Percentiles rank a stretch among this genome's conserved stretches.
Conservation (phyloP, 2,113 vertebrate genomes). For the Microcebus ravelobensis region DNA sequence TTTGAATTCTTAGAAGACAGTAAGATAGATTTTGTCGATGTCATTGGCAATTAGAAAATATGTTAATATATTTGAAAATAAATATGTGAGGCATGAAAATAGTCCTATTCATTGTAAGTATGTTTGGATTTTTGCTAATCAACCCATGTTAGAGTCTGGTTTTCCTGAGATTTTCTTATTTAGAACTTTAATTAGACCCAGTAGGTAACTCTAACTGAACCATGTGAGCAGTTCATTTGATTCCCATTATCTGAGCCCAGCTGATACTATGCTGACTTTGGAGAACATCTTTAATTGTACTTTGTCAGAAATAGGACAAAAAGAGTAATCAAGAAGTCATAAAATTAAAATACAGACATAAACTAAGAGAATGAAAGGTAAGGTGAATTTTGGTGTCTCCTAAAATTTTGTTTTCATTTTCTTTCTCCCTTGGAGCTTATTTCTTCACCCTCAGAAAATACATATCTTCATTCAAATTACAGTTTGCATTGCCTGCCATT, state of each 20-base stretch:
- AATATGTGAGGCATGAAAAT: background rate
- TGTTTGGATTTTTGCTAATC: background rate
- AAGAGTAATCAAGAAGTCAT: background rate
- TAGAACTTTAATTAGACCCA: background rate
- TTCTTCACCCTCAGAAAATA: background rate
- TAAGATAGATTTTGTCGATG: background rate
- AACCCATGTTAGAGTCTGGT: background rate
- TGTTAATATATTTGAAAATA: slow-evolving; percentile 36
- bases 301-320: background rate
- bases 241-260: background rate
- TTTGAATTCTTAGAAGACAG: background rate
- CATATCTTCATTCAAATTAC: slow-evolving; percentile 7
- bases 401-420: slow-evolving; percentile 49
- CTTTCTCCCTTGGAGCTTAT: slow-evolving; percentile 37
- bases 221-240: background rate
- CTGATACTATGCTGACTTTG: background rate
- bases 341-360: background rate
- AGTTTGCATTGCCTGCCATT: slow-evolving; percentile 45
- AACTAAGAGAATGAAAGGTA: background rate
- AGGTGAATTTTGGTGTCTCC: background rate
- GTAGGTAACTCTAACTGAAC: background rate
- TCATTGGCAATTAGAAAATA: background rate
- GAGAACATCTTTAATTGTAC: background rate
- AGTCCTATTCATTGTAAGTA: background rate
- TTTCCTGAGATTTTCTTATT: background rate